Base-by-base conservation (phyloP, 2,797 vertebrate genomes). In the Sebastes vulpes region DNA sequence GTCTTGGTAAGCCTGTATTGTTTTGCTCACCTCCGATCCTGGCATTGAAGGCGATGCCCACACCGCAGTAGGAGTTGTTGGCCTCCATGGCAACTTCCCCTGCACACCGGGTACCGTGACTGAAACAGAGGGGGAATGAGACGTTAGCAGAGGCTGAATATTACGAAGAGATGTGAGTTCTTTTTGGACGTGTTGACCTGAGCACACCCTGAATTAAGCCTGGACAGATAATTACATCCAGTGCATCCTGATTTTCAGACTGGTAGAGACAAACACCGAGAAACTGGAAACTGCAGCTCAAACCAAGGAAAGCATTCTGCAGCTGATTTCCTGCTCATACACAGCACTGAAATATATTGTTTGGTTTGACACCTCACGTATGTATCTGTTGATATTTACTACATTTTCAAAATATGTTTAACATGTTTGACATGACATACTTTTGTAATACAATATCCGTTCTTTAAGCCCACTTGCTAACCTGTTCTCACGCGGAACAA, bases 31-130 rank as follows among this genome's bases (percentile, higher is more conserved):
- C 94, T 87, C 92, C 89, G 63, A 95, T 92, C 70, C 91, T 93
- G 86, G 90, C 89, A 57, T 88, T 83, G 69, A 91, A 95, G 84
- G 89, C 80, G 63, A 94, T 94, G 79, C 90, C 90, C 88, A 95
- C 88, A 86, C 84, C 88, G 21, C 94, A 94, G 79, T 94, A 93
- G 79, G 90, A 91, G 86, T 95, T 95, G 74, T 92, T 95, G 90
- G 92, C 92, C 89, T 96, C 95, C 93, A 94, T 93, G 84, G 94
- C 94, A 89, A 96, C 91, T 93, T 96, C 93, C 46, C 92, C 90
- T 84, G 93, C 94, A 93, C 94, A 96, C 59, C 75, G 92, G 75
- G 94, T 94, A 52, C 93, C 93, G 12, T 94, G 94, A 64, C 94
- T 94, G 81, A 57, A 82, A 84, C 56, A 83, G 64, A 90, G 53